Evolutionary conservation across 2,888 invertebrate genomes (phyloP).

Genomic region (Scaptomyza flava): DNA sequence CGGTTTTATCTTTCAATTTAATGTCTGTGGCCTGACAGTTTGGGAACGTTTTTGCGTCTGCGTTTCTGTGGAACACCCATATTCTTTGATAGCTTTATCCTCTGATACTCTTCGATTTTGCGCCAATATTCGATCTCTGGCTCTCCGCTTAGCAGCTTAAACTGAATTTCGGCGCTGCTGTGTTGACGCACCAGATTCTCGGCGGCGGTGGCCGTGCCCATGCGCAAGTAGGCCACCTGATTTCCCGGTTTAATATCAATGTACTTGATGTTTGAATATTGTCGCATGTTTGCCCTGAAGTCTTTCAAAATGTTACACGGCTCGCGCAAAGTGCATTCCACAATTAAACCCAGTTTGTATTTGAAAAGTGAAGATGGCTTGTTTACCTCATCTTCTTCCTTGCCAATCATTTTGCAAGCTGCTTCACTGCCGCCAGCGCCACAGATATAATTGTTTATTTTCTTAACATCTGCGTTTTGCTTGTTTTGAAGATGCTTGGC

Average conservation of each 20-base stretch:
- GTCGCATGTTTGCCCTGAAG: conserved; percentile 88
- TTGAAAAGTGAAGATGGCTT: neutral
- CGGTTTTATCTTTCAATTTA: conserved; percentile 42
- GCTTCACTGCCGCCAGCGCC: no score
- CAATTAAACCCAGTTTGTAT: conserved; percentile 86
- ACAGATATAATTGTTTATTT: no score
- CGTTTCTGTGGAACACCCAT: conserved; percentile 81
- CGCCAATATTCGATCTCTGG: conserved; percentile 93
- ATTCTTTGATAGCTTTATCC: conserved; percentile 79
- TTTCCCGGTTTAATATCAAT: conserved; percentile 92
- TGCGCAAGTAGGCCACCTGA: conserved; percentile 88
- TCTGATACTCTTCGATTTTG: conserved; percentile 88
- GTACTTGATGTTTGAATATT: conserved; percentile 89
- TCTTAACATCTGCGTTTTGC: no score
- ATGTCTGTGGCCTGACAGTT: no score
- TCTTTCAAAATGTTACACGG: conserved; percentile 88
- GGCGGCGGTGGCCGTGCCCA: conserved; percentile 86
- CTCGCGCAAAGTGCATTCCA: conserved; percentile 88
- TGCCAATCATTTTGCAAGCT: no score
- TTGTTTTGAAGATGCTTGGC: no score
- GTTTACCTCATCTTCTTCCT: no score
- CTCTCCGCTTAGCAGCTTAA: conserved; percentile 86
- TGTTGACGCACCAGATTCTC: conserved; percentile 72
- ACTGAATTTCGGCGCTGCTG: conserved; percentile 82
- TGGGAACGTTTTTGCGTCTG: no score